phyloP scores from a whole-genome alignment of 1,140 invertebrate genomes.

The Drosophila murphyi region DNA sequence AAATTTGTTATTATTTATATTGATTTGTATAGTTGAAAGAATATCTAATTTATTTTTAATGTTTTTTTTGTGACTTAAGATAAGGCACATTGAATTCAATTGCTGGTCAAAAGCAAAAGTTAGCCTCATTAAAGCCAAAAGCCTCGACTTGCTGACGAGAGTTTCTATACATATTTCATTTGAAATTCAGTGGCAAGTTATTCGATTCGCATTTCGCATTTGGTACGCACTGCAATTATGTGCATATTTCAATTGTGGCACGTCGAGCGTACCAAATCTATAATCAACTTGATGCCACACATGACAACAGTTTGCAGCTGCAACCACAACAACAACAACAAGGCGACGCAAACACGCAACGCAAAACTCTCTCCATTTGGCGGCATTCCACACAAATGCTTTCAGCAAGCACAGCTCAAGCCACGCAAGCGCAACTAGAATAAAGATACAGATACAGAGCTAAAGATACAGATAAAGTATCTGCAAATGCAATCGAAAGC shows the following conservation, averaged over 20 bases:
- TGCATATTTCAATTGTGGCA: conserved; percentile 74
- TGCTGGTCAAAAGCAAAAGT: too few relatives aligned
- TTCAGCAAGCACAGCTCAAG: not conserved
- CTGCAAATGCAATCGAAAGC: conserved; percentile 19
- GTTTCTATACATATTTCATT: not conserved
- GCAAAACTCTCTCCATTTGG: conserved; percentile 58
- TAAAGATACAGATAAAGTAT: conserved; percentile 35
- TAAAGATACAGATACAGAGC: conserved; percentile 8
- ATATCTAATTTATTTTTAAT: too few relatives aligned
- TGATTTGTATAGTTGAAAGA: too few relatives aligned
- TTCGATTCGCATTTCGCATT: conserved; percentile 4
- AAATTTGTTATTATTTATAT: too few relatives aligned
- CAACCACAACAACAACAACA: conserved; percentile 14
- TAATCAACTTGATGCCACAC: conserved; percentile 47
- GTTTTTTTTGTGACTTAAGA: too few relatives aligned
- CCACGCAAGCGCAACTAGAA: conserved; percentile 61
- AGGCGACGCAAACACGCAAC: conserved; percentile 54
- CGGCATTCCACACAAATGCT: conserved; percentile 55
- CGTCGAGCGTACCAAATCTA: conserved; percentile 62
- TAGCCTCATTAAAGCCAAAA: too few relatives aligned
- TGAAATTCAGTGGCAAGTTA: not conserved
- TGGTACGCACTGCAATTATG: conserved; percentile 55
- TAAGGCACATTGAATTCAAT: too few relatives aligned
- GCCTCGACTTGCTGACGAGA: too few relatives aligned
- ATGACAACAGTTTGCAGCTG: conserved; percentile 74